Evolutionary conservation across 2,888 invertebrate species (phyloP), one percentile per base, ranked within the genome.

Genomic region (Blastobasis lacticolella): DNA sequence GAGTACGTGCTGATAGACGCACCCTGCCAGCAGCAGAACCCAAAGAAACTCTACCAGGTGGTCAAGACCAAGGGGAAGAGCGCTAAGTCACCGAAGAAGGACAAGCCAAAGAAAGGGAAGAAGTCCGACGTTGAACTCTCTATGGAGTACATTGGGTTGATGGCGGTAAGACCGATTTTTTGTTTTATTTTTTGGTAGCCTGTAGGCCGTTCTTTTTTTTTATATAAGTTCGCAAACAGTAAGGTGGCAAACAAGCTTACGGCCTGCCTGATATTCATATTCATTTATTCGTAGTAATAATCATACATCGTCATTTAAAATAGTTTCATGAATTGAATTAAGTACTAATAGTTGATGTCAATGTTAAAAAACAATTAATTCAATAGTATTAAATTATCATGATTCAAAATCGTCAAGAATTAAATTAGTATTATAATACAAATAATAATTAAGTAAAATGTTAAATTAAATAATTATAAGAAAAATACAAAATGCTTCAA

Each of bases 1-100:
- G 85, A 78, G 1, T 82, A 84, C 49, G 47, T 50, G 0, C 59
- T 69, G 5, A 78, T 83, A 5, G 81, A 87, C 44, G 63, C 72
- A 0, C 80, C 85, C 0, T 74, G 75, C 55, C 76, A 79, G 51
- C 57, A 87, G 1, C 74, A 73, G n/a, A 63, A 59, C 1, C 85
- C 87, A 0, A 85, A 79, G 54, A 59, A 60, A 0, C 40, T 82
- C 10, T 86, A 75, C 56, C 59, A 55, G 0, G 67, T 76, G 0
- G 44, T 74, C 0, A 84, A 81, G 53, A 1, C 49, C 0, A 78
- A 75, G 45, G n/a, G 67, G 0, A 77, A 71, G 53, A 79, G 78
- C 10, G 74, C 75, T 5, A 75, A 73, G 37, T 57, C 73, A 0
- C 69, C 71, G 0, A 80, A 74, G 37, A 75, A 78, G 0, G 57